These are phyloP conservation scores for Scomber japonicus DNA, from an alignment of 2,113 vertebrate genomes.

Conservation along the genomic window DNA sequence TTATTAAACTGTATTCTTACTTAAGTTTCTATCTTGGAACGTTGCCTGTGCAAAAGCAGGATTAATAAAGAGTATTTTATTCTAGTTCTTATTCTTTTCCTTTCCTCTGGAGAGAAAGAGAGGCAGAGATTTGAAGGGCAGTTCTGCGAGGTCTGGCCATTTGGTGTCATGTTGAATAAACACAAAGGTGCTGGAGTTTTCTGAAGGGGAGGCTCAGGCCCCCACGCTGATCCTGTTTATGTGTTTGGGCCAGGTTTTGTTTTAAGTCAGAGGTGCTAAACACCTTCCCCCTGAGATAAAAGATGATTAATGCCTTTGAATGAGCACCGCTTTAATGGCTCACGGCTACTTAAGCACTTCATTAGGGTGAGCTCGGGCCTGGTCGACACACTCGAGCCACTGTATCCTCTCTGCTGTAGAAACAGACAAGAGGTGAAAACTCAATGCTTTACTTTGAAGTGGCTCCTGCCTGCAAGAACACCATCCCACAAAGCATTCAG, in stretches of 20 bases:
- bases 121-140: slow-evolving; percentile 22
- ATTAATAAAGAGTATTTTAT: background rate
- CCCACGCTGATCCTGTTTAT: slow-evolving; percentile 74
- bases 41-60: background rate
- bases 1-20: background rate
- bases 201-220: slow-evolving; percentile 56
- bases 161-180: slow-evolving; percentile 84
- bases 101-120: slow-evolving; percentile 13
- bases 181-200: slow-evolving; percentile 78
- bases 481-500: slow-evolving; percentile 55
- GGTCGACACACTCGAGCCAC: slow-evolving; percentile 68
- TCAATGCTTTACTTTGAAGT: slow-evolving; percentile 73
- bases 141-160: slow-evolving; percentile 71
- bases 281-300: slow-evolving; percentile 81
- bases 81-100: background rate
- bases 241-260: slow-evolving; percentile 76
- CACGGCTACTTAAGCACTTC: slow-evolving; percentile 80
- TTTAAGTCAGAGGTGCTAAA: slow-evolving; percentile 79
- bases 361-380: slow-evolving; percentile 77
- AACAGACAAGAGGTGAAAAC: slow-evolving; percentile 24
- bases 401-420: slow-evolving; percentile 43
- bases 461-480: slow-evolving; percentile 57
- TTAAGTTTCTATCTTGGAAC: background rate
- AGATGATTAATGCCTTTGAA: slow-evolving; percentile 81
- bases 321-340: slow-evolving; percentile 77